Evolutionary conservation across 1,140 invertebrate species (phyloP), one percentile per base, ranked within the genome.

Genomic region (Leguminivora glycinivorella): DNA sequence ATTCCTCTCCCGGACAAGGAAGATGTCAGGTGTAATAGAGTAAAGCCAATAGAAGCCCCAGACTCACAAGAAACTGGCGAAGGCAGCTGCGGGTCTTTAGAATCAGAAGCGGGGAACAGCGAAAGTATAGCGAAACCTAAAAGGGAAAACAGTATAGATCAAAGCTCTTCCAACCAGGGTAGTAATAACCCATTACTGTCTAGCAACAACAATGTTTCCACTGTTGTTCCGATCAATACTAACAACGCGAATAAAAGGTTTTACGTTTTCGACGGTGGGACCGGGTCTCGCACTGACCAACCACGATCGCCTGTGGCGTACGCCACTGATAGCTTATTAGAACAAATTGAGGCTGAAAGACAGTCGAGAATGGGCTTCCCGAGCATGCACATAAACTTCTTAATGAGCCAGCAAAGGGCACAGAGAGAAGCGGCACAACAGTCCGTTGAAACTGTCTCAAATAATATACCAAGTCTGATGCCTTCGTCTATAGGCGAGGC

Each of bases 141-240:
- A 82, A 77, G 87, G 14, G 87, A 80, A 7, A 90, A 92, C 56
- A 90, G 86, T 70, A 81, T 88, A 70, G 91, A 92, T 56, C 88
- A 89, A 75, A 92, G 88, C 75, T 92, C 91, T 24, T 92, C 91
- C 2, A 92, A 92, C 56, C 90, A 92, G 75, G 90, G 91, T 1
- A 92, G 91, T 63, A 92, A 92, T 52, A 92, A 92, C 75, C 90
- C 91, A 0, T 80, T 92, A 12, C 56, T 92, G 26, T 84, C 91
- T 0, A 92, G 91, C 75, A 92, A 90, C 66, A 92, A 91, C 69
- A 92, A 92, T 72, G 84, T 89, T 56, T 91, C 90, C 1, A 78
- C 89, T 4, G 84, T 91, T 38, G 84, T 91, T 69, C 90, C 92
- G 66, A 89, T 91, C 14, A 87, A 85, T 47, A 90, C 88, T 31